phyloP scores from a whole-genome alignment of 2,797 vertebrate genomes.

The Sebastes kiyomatsui region DNA sequence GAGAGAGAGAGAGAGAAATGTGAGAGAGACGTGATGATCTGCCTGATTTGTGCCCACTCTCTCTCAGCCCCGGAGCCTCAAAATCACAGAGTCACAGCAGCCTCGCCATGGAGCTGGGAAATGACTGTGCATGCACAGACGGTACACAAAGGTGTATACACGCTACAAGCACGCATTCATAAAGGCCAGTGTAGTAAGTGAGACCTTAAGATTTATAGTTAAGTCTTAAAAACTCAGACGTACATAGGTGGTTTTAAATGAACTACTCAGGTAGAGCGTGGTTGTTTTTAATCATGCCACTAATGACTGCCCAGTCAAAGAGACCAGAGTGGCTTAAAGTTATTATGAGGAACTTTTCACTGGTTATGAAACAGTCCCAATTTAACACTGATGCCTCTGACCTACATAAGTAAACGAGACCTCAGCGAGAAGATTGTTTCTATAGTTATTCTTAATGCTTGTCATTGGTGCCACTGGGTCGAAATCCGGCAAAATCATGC shows the following conservation, averaged over 20 bases:
- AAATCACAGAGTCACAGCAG: slow-evolving; percentile 20
- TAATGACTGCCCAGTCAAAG: background rate
- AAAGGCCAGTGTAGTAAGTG: background rate
- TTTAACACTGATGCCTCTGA: no score
- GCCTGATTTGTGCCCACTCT: slow-evolving; percentile 37
- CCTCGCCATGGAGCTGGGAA: slow-evolving; percentile 17
- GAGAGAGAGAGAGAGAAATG: background rate
- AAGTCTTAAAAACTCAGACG: background rate
- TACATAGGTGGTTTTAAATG: background rate
- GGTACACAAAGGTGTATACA: background rate
- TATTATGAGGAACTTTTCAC: no score
- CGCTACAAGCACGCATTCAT: background rate
- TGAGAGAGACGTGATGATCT: slow-evolving; percentile 40
- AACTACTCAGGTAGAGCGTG: background rate
- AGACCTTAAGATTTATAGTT: background rate
- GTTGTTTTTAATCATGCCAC: background rate
- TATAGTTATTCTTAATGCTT: no score
- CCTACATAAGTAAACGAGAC: no score
- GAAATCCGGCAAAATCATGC: no score
- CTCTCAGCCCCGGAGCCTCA: slow-evolving; percentile 12
- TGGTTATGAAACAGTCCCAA: no score
- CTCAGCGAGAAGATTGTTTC: no score
- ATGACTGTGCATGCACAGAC: background rate
- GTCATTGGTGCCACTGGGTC: no score
- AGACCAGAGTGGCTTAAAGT: background rate